Percentiles rank a stretch among this genome's conserved stretches.
Conservation (phyloP, 2,797 vertebrate genomes). For the Galaxias olidus region DNA sequence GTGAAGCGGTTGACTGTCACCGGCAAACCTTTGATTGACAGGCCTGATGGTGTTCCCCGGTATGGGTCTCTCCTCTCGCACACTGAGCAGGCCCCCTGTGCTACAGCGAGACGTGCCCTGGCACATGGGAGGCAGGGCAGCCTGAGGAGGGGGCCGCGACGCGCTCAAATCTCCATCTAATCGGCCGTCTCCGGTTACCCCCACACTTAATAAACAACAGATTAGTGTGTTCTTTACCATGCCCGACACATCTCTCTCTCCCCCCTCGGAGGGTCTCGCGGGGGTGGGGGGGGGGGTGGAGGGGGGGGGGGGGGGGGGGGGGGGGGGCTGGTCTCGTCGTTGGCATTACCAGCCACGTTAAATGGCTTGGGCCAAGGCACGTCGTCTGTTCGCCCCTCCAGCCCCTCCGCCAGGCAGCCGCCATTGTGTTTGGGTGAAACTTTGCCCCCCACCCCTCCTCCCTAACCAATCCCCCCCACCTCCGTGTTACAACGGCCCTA, state of each 20-base stretch:
- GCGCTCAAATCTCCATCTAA: constrained; percentile 93
- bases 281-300: too few relatives aligned
- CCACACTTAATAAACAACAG: constrained; percentile 93
- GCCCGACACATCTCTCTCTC: constrained; percentile 86
- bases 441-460: too few relatives aligned
- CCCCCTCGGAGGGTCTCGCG: constrained; percentile 82
- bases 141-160: constrained; percentile 68
- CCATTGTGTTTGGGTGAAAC: constrained; percentile 64
- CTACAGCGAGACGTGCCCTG: constrained; percentile 61
- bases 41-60: constrained; percentile 51
- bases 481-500: constrained; percentile 63
- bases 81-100: constrained; percentile 75
- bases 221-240: constrained; percentile 88
- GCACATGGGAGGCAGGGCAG: constrained; percentile 70
- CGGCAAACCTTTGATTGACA: constrained; percentile 63
- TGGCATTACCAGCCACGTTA: constrained; percentile 75
- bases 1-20: constrained; percentile 63
- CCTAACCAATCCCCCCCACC: too few relatives aligned
- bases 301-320: constrained; percentile 48
- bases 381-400: constrained; percentile 80
- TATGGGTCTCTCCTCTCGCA: constrained; percentile 72
- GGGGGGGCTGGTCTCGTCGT: constrained; percentile 55
- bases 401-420: constrained; percentile 60
- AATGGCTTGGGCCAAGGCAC: constrained; percentile 74
- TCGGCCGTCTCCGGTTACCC: constrained; percentile 89